phyloP scores from a whole-genome alignment of 2,113 vertebrate species.

The Forbesichthys agassizii region DNA sequence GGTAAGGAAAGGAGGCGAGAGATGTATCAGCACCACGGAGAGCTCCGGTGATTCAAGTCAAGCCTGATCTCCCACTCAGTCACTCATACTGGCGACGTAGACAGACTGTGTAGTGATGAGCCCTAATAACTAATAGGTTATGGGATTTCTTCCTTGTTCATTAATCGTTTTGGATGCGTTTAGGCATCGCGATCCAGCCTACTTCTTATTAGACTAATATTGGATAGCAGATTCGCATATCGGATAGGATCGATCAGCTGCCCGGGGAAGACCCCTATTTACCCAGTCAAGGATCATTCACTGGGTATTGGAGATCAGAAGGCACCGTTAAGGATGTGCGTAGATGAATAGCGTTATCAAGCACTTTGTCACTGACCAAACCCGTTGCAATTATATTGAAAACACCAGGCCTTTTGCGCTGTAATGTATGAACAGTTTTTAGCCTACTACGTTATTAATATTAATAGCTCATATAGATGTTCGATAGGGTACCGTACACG shows the following conservation, averaged over 20 bases:
- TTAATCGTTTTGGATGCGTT: no score
- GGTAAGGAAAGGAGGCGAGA: conserved; percentile 9
- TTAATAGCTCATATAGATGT: conserved; percentile 6
- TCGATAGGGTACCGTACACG: background rate
- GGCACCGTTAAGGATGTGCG: conserved; percentile 29
- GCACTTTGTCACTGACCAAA: conserved; percentile 41
- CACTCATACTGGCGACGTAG: background rate
- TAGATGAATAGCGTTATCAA: conserved; percentile 35
- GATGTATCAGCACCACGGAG: conserved; percentile 65
- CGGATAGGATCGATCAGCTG: background rate
- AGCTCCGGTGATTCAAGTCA: conserved; percentile 39
- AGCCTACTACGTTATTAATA: no score
- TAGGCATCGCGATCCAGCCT: background rate
- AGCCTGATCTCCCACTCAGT: background rate
- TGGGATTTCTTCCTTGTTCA: no score
- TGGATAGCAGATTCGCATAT: background rate
- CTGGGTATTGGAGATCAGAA: conserved; percentile 22
- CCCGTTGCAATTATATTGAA: conserved; percentile 39
- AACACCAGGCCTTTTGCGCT: conserved; percentile 30
- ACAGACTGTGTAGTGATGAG: no score
- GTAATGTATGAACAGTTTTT: conserved; percentile 13
- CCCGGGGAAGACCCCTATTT: background rate
- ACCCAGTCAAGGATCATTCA: background rate
- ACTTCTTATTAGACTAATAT: background rate
- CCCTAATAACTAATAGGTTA: no score